A percentile compares a stretch with the other conserved stretches of the same genome.
These are phyloP conservation scores for Choreutis nemorana DNA, from an alignment of 2,888 invertebrate genomes.

Conservation along the genomic window DNA sequence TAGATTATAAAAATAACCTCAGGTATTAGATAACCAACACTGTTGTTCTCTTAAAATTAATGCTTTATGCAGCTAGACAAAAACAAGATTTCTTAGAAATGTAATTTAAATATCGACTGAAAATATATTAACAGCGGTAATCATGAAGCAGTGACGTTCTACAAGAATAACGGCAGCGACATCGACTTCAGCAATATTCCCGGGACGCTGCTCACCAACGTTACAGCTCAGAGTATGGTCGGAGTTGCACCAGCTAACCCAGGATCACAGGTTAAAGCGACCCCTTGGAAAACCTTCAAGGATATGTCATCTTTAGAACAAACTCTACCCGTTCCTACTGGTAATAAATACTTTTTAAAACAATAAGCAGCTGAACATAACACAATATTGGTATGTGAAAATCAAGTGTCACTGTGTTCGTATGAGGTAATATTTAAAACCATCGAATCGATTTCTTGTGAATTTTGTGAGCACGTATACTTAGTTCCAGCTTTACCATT, in stretches of 20 bases:
- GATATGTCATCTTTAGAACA: background rate
- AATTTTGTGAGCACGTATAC: too few relatives aligned
- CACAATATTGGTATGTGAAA: too few relatives aligned
- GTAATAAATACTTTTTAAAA: too few relatives aligned
- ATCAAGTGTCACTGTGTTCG: too few relatives aligned
- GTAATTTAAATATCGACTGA: background rate
- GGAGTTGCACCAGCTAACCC: conserved; percentile 27
- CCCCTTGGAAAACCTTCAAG: conserved; percentile 19
- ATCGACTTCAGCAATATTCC: conserved; percentile 34
- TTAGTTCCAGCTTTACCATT: too few relatives aligned
- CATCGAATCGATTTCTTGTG: too few relatives aligned
- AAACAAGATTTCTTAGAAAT: too few relatives aligned
- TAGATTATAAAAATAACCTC: too few relatives aligned
- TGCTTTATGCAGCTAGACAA: too few relatives aligned
- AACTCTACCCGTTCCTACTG: too few relatives aligned
- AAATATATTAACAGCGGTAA: conserved; percentile 26
- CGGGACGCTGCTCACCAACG: conserved; percentile 37
- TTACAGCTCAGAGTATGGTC: conserved; percentile 40
- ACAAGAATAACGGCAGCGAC: conserved; percentile 33
- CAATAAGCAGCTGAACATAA: too few relatives aligned
- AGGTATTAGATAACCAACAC: background rate
- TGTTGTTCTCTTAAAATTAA: background rate
- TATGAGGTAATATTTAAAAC: too few relatives aligned
- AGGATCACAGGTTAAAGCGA: conserved; percentile 1
- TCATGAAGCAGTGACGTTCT: conserved; percentile 44